A percentile compares a stretch with the other conserved stretches of the same genome.
Conservation (phyloP, 2,113 vertebrate species). For the Pheucticus melanocephalus region DNA sequence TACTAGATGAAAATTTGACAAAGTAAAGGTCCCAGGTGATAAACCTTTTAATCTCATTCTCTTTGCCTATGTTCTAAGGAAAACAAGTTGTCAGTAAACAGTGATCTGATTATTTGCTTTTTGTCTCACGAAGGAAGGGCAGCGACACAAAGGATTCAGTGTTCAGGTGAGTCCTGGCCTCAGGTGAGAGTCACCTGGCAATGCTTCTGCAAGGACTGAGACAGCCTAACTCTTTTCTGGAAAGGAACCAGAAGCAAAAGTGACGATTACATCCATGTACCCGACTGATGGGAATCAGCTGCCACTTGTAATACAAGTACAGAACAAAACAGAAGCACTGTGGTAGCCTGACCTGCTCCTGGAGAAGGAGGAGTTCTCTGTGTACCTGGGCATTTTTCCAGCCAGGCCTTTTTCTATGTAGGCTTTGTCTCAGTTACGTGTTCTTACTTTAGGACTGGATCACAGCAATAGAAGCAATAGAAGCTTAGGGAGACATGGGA, state of each 20-base stretch:
- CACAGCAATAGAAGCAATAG: neutral
- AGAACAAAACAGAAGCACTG: neutral
- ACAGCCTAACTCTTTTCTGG: neutral
- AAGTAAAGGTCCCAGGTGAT: neutral
- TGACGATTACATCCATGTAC: neutral
- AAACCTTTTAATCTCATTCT: neutral
- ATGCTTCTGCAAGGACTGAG: neutral
- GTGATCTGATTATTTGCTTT: neutral
- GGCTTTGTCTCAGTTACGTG: neutral
- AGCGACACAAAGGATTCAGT: neutral
- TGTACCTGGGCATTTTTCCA: neutral
- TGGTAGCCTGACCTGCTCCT: neutral
- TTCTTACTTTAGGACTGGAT: neutral
- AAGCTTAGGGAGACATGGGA: rapidly evolving
- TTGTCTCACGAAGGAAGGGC: neutral
- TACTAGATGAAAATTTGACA: neutral
- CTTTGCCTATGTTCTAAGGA: neutral
- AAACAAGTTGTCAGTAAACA: neutral
- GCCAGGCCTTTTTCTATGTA: neutral
- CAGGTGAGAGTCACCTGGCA: neutral
- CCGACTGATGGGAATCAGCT: rapidly evolving
- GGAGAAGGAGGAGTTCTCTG: neutral
- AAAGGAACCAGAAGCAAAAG: neutral
- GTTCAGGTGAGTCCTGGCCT: neutral
- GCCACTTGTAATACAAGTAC: neutral